These are phyloP conservation scores for Scaptomyza montana DNA, from an alignment of 1,140 invertebrate species.

Conservation along the genomic window DNA sequence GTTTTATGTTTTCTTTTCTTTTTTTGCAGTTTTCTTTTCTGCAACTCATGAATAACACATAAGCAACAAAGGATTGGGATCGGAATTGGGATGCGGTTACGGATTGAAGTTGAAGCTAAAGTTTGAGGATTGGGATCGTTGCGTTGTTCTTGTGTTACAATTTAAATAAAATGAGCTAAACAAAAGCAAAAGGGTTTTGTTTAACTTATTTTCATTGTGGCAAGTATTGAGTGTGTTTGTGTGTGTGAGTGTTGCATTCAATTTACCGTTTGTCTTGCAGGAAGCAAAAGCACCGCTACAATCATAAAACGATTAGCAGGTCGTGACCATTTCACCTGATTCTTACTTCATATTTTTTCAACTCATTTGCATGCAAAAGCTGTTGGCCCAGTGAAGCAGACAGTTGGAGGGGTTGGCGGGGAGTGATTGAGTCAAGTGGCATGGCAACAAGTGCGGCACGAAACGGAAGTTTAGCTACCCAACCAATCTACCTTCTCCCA, in stretches of 20 bases:
- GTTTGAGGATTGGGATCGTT: slow-evolving; percentile 1
- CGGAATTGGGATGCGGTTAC: slow-evolving; percentile 2
- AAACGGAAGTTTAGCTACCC: slow-evolving; percentile 60
- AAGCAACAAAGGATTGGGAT: slow-evolving; percentile 54
- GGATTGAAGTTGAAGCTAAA: neutral
- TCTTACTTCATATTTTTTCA: slow-evolving; percentile 17
- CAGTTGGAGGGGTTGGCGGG: neutral
- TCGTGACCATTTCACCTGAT: slow-evolving; percentile 82
- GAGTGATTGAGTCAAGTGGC: neutral
- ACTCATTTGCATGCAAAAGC: slow-evolving; percentile 68
- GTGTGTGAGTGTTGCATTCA: neutral
- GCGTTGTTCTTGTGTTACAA: slow-evolving; percentile 55
- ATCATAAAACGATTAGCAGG: slow-evolving; percentile 82
- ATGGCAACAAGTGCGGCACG: neutral
- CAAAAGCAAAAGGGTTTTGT: slow-evolving; percentile 60
- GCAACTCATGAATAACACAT: slow-evolving; percentile 76
- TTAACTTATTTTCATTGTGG: slow-evolving; percentile 18
- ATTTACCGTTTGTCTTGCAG: slow-evolving; percentile 65
- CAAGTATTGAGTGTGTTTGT: slow-evolving; percentile 1
- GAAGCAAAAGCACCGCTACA: slow-evolving; percentile 80
- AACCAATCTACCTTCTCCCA: neutral
- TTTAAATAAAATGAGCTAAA: slow-evolving; percentile 71
- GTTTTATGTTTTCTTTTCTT: neutral
- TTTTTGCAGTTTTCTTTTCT: slow-evolving; percentile 22
- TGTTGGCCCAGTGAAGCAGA: slow-evolving; percentile 24